Evolutionary conservation across 2,888 invertebrate species (phyloP).

Genomic region (Chrysomela aeneicollis): DNA sequence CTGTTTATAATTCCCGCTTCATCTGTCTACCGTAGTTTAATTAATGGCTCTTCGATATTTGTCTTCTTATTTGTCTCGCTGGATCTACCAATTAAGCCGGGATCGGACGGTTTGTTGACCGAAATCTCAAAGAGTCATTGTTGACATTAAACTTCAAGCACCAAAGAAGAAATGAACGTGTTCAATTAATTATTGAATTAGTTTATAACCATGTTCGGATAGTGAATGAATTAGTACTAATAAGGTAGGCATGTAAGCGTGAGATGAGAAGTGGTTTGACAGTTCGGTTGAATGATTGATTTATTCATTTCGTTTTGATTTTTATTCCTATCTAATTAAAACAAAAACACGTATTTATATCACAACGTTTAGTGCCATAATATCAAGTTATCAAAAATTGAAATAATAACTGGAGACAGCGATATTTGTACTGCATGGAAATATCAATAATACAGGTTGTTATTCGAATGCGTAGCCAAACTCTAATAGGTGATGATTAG

Average conservation of each 20-base stretch:
- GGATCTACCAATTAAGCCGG: slow-evolving; percentile 15
- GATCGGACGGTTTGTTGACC: not conserved
- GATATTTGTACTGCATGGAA: too few species aligned
- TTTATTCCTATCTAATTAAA: not conserved
- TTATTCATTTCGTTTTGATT: not conserved
- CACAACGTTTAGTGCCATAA: too few species aligned
- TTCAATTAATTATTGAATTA: slow-evolving; percentile 20
- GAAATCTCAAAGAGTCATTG: slow-evolving; percentile 9
- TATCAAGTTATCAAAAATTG: not conserved
- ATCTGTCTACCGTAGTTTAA: slow-evolving; percentile 28
- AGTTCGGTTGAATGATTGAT: not conserved
- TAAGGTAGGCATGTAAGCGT: not conserved
- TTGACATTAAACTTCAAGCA: slow-evolving; percentile 13
- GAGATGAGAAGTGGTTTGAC: too few species aligned
- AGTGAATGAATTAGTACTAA: slow-evolving; percentile 8
- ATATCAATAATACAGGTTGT: too few species aligned
- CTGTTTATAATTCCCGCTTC: slow-evolving; percentile 28
- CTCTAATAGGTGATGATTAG: too few species aligned
- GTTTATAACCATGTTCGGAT: not conserved
- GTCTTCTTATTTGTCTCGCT: slow-evolving; percentile 4
- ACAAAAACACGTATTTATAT: too few species aligned
- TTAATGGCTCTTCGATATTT: slow-evolving; percentile 28
- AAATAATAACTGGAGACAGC: too few species aligned
- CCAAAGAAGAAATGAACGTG: not conserved
- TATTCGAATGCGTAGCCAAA: too few species aligned